Evolutionary conservation across 2,888 invertebrate genomes (phyloP), one percentile per base, ranked within the genome.

Genomic region (Coenonympha arcania): DNA sequence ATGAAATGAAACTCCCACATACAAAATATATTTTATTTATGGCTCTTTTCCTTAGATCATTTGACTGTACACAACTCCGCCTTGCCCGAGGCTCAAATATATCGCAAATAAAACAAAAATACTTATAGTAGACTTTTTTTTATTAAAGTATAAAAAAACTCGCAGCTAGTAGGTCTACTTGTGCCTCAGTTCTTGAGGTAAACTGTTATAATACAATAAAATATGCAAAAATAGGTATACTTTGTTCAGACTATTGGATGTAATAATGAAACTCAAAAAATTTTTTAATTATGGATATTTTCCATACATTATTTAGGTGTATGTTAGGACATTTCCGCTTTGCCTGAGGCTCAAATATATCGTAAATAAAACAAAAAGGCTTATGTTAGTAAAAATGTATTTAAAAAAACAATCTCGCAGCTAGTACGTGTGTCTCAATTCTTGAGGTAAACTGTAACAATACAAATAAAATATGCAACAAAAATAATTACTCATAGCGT

Each of bases 401-500:
- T 13, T 44, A 48, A 48, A n/a, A 44, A 33, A n/a, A n/a, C n/a
- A n/a, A n/a, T n/a, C 0, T 11, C 2, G 0, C n/a, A 8, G 16
- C 18, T 49, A 54, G 9, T 33, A n/a, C 6, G 52, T n/a, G 20
- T 60, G 56, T 31, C 61, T 58, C 52, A 65, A 22, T 33, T 79
- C 76, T 50, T 66, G 68, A 1, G 80, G 79, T 55, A 80, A 68
- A 50, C 80, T 79, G 76, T 50, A 79, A 79, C 54, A 53, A 54
- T 54, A 44, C 37, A 31, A 47, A 24, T 5, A 16, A n/a, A 22
- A 24, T 33, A n/a, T n/a, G n/a, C n/a, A n/a, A n/a, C n/a, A n/a
- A n/a, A n/a, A n/a, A n/a, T n/a, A n/a, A n/a, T n/a, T n/a, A n/a
- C n/a, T n/a, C n/a, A n/a, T n/a, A n/a, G n/a, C n/a, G n/a, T n/a